Evolutionary conservation across 2,888 invertebrate species (phyloP).

Genomic region (Polylopha cassiicola): DNA sequence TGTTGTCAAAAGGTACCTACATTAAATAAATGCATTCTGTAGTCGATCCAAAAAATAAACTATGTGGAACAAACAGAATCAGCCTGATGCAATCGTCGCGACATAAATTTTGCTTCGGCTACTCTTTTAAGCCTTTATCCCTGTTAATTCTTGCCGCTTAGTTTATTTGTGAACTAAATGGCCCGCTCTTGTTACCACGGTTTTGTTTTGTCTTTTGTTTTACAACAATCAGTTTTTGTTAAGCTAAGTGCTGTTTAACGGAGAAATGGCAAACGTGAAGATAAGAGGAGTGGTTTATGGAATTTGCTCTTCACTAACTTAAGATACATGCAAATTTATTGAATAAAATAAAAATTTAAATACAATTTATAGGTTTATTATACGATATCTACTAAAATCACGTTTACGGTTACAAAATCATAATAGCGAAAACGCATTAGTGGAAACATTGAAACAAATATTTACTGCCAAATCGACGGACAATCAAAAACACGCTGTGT

Average conservation of each 20-base stretch:
- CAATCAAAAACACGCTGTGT: slow-evolving; percentile 17
- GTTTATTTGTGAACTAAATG: slow-evolving; percentile 73
- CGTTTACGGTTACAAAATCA: no score
- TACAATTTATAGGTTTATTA: no score
- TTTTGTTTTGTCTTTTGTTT: slow-evolving; percentile 70
- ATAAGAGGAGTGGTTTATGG: slow-evolving; percentile 59
- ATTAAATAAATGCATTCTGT: slow-evolving; percentile 47
- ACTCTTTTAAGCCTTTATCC: slow-evolving; percentile 76
- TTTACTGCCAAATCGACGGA: slow-evolving; percentile 14
- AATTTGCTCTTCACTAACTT: slow-evolving; percentile 36
- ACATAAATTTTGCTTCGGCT: slow-evolving; percentile 76
- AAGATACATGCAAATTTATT: no score
- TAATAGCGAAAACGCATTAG: slow-evolving; percentile 27
- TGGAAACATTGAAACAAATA: slow-evolving; percentile 33
- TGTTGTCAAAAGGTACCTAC: slow-evolving; percentile 1
- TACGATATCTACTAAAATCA: no score
- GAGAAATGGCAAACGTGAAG: slow-evolving; percentile 67
- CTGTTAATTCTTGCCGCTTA: slow-evolving; percentile 77
- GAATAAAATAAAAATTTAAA: no score
- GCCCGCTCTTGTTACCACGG: slow-evolving; percentile 64
- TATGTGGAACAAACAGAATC: slow-evolving; percentile 59
- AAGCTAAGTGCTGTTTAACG: slow-evolving; percentile 73
- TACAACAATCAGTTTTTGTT: slow-evolving; percentile 76
- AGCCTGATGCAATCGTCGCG: slow-evolving; percentile 70
- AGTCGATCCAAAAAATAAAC: slow-evolving; percentile 58